Evolutionary conservation across 1,140 invertebrate genomes (phyloP), one percentile per base, ranked within the genome.

Genomic region (Drosophila teissieri): DNA sequence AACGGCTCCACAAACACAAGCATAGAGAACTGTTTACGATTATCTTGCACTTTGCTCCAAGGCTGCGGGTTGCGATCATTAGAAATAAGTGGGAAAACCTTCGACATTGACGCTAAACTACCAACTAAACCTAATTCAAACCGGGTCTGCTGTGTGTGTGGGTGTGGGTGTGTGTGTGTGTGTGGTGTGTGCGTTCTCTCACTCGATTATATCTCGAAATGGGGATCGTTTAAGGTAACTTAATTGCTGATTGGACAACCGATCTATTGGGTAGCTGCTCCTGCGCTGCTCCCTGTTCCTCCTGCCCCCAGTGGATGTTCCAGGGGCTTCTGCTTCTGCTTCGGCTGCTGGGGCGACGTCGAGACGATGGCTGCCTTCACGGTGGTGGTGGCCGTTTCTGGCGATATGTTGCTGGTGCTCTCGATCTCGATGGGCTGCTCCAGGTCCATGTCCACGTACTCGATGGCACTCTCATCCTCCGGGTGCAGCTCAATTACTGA

Each of bases 371-470:
- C 64, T 24, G 74, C 73, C 63, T 77, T 77, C n/a, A 78, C 19
- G 4, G 75, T 70, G 7, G 74, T 76, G 2, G 74, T 61, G 15
- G 65, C 64, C 48, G 78, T 68, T 56, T 86, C 80, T 17, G 76
- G 67, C 22, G 79, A 79, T 73, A 88, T 73, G 63, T 83, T 84
- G 60, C 58, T 78, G 54, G 64, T 90, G 63, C 85, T 75, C 42
- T 89, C 73, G n/a, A 90, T 90, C 60, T 89, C 84, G 22, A 89
- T 80, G 12, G 84, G 84, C 65, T 89, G 84, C 44, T 89, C 84
- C 22, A 89, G 42, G n/a, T 89, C 84, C 84, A 89, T 89, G 52
- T 92, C 91, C 51, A 92, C 85, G 45, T 92, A 92, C 70, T 92
- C 91, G 48, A 92, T 90, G 52, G 91, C 82, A 24, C 73, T 86